Base-by-base conservation (phyloP, 2,797 vertebrate species). In the Betta splendens region DNA sequence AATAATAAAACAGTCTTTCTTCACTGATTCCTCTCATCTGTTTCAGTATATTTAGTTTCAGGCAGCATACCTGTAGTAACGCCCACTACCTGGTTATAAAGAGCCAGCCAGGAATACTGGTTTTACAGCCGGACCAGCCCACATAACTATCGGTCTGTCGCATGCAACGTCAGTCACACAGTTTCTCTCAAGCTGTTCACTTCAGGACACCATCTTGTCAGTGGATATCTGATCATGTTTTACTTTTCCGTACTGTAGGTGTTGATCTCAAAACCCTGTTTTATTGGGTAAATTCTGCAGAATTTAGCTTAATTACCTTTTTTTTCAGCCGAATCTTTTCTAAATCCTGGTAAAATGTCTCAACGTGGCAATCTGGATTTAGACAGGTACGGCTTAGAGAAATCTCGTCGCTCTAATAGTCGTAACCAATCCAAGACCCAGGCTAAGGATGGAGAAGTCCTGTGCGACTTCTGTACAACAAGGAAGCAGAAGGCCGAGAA, bases 381-480 rank as follows among this genome's bases (percentile, higher is more conserved):
- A 33, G 88, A 91, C 65, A 84, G 80, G 44, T 69, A 86, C 48
- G 74, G 60, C 79, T 1, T 59, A 46, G 90, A 87, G 9, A 90
- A 64, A 55, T 54, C 84, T 13, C 79, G 85, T 20, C 84, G 79
- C 28, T 85, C 88, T 0, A 35, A 50, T 43, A 61, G 67, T 53
- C 81, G 77, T 2, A 83, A 36, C 64, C 83, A 85, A 64, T 13
- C 57, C 53, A 81, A 79, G 72, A 5, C 28, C 22, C 69, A 84
- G 6, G 64, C 60, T 39, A 77, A 55, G 39, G 2, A 21, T 0
- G 49, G 32, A 0, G 81, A 62, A 0, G 90, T 95, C 11, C n/a
- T 66, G 25, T 99, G 97, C 46, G 96, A 98, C 80, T 95, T 93
- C 82, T 98, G 97, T 85, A 85, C 73, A 72, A 84, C 70, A 15